Conservation (phyloP, 2,888 invertebrate genomes). For the Drosophila engyochracea region DNA sequence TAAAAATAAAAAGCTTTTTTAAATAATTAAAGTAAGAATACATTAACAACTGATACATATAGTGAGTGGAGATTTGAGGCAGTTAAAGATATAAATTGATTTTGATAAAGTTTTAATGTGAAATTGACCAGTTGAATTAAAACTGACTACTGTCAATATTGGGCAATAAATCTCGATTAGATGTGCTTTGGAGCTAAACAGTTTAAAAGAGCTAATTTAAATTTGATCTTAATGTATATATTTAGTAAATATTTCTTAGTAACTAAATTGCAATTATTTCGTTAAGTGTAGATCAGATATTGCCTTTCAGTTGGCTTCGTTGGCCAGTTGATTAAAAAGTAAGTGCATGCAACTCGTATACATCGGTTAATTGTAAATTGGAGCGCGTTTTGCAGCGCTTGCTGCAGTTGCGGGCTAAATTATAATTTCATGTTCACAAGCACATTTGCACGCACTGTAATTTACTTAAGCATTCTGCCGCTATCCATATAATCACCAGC, state of each 20-base stretch:
- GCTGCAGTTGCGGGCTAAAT: slow-evolving; percentile 61
- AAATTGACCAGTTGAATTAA: neutral
- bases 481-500: slow-evolving; percentile 65
- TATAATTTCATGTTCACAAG: slow-evolving; percentile 81
- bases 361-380: slow-evolving; percentile 70
- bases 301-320: slow-evolving; percentile 9
- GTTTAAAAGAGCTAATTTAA: neutral
- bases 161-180: neutral
- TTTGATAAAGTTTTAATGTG: neutral
- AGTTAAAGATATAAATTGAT: neutral
- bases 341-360: slow-evolving; percentile 51
- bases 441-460: slow-evolving; percentile 82
- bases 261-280: neutral
- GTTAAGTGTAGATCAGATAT: neutral
- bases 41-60: neutral
- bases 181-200: neutral
- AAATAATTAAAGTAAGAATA: rapidly evolving
- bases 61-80: neutral
- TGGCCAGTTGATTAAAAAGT: slow-evolving; percentile 66
- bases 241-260: neutral
- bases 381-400: slow-evolving; percentile 48
- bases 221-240: too few species aligned
- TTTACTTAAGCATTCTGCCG: slow-evolving; percentile 80
- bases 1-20: rapidly evolving
- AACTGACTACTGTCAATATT: neutral